Conservation (phyloP, 2,113 vertebrate species). For the Podocnemis expansa region DNA sequence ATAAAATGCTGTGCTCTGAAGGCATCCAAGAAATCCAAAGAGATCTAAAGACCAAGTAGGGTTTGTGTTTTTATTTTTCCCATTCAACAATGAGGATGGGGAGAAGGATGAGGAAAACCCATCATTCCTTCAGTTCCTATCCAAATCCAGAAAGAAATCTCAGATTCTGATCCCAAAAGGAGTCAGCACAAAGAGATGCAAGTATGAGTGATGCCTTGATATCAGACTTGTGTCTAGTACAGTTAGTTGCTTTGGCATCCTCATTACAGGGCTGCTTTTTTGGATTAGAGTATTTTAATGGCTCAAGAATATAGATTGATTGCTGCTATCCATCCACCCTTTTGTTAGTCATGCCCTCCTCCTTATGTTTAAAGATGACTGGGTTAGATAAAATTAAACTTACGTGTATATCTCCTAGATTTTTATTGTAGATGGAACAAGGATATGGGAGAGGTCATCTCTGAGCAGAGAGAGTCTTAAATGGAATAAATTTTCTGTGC, state of each 20-base stretch:
- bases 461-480: not conserved
- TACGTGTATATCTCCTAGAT: not conserved
- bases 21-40: conserved; percentile 67
- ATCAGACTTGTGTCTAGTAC: conserved; percentile 27
- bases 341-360: not conserved
- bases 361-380: not conserved
- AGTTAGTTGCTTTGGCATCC: conserved; percentile 5
- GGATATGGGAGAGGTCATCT: not conserved
- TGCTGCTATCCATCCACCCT: not conserved
- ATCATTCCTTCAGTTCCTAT: conserved; percentile 31
- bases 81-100: conserved; percentile 66
- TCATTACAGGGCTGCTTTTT: conserved; percentile 61
- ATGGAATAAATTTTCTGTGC: not conserved
- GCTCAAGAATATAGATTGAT: not conserved
- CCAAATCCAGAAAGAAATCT: conserved; percentile 66
- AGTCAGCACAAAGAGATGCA: conserved; percentile 62
- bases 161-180: conserved; percentile 71
- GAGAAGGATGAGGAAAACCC: conserved; percentile 22
- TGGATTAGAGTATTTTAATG: conserved; percentile 57
- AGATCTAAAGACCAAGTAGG: conserved; percentile 49
- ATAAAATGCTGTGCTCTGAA: conserved; percentile 67
- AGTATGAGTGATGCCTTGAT: conserved; percentile 11
- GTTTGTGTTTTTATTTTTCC: conserved; percentile 69
- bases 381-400: not conserved
- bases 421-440: not conserved